Base-by-base conservation (phyloP, 1,140 invertebrate genomes). In the Colletes latitarsis region DNA sequence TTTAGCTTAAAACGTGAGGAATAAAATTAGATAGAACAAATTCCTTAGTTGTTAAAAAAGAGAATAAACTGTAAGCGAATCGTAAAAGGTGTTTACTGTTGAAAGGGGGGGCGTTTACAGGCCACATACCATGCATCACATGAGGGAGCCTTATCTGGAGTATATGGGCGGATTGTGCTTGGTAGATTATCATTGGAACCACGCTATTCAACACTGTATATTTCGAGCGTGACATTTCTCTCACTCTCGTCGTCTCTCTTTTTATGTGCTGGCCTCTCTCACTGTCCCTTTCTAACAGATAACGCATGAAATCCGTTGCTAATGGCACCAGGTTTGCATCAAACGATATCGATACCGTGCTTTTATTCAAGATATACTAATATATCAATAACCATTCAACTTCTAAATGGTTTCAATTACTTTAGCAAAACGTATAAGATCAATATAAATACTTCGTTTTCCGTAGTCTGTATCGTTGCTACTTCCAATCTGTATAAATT, bases 161-260 rank as follows among this genome's bases (percentile, higher is more conserved):
- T 82, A 70, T 73, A 88, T 90, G 89, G 89, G 87, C 88, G 88
- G 87, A 91, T 89, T 89, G 86, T 86, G 78, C 82, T 84, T 67
- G 49, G 53, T 83, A 83, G 83, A 90, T 91, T 89, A 89, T 89
- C 82, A 74, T 55, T 58, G 60, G 46, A 77, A 84, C 71, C 58
- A 41, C 60, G 72, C 62, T 71, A 73, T 77, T 88, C 77, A 62
- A 66, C 69, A 67, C 63, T 52, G 30, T 2, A 30, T 30, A 83
- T 85, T 82, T 81, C 77, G 66, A 53, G 39, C 63, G 12, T 57
- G 74, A 49, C 52, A 70, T 55, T 53, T 19, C 74, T 63, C 66
- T 10, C 58, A 49, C 21, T 46, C 8, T 58, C 63, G 58, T 43
- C 17, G 3, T 52, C 55, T 30, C 64, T n/a, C 39, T 73, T 66